Evolutionary conservation across 2,888 invertebrate genomes (phyloP).

Genomic region (Stenolophus ochropezus): DNA sequence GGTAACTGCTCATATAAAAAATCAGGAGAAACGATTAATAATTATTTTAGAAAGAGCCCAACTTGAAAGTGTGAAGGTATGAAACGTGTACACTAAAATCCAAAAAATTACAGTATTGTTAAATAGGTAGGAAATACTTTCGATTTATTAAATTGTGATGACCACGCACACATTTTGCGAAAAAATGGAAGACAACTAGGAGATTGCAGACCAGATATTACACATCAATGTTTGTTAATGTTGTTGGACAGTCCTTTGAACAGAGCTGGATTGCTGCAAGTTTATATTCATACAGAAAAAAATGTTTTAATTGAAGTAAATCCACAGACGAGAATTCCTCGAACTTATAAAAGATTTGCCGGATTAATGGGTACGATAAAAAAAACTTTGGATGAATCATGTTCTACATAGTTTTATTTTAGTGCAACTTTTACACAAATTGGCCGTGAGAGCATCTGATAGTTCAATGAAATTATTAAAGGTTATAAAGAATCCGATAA

Average conservation of each 20-base stretch:
- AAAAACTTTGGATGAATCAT: neutral
- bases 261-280: slow-evolving; percentile 95
- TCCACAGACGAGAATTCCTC: slow-evolving; percentile 96
- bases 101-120: neutral
- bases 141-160: slow-evolving; percentile 95
- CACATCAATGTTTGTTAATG: slow-evolving; percentile 98
- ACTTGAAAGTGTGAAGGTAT: slow-evolving; percentile 95
- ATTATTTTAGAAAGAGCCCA: slow-evolving; percentile 96
- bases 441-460: slow-evolving; percentile 92
- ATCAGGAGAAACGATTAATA: slow-evolving; percentile 93
- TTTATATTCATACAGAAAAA: slow-evolving; percentile 92
- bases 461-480: slow-evolving; percentile 92
- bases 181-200: slow-evolving; percentile 92
- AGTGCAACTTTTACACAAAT: slow-evolving; percentile 98
- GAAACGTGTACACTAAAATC: neutral
- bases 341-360: slow-evolving; percentile 97
- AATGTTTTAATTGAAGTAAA: slow-evolving; percentile 96
- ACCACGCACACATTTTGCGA: slow-evolving; percentile 88
- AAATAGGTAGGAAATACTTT: slow-evolving; percentile 88
- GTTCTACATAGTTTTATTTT: no score
- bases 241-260: slow-evolving; percentile 98
- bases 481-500: slow-evolving; percentile 97
- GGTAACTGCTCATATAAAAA: slow-evolving; percentile 84
- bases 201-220: slow-evolving; percentile 95
- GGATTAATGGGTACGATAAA: slow-evolving; percentile 94